A percentile compares a stretch with the other conserved stretches of the same genome.
Conservation (phyloP, 2,113 vertebrate species). For the Ammodramus savannarum region DNA sequence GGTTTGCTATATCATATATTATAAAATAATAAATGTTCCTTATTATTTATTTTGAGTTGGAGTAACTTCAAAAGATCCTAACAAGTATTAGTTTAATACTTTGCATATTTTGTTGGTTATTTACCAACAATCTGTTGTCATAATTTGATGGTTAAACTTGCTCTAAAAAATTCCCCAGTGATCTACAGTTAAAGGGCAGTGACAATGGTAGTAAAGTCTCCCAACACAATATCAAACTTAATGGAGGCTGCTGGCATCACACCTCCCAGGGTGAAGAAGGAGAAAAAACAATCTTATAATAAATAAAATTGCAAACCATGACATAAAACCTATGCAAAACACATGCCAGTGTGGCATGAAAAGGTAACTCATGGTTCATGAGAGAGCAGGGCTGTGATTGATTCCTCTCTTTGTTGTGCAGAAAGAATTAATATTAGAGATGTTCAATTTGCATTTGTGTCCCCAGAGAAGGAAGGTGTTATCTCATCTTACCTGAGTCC, state of each 20-base stretch:
- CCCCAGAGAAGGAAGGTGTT: not conserved
- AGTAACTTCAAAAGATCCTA: not conserved
- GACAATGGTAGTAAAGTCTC: not conserved
- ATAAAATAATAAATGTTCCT: not conserved
- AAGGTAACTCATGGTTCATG: not conserved
- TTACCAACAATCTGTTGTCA: not conserved
- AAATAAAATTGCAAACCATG: not conserved
- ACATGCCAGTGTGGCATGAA: not conserved
- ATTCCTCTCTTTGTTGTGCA: not conserved
- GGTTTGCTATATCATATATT: not conserved
- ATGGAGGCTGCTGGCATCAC: not conserved
- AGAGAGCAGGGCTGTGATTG: not conserved
- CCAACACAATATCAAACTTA: not conserved
- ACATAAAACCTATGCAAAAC: not conserved
- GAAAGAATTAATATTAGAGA: not conserved
- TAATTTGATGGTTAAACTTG: not conserved
- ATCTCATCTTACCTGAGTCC: not conserved
- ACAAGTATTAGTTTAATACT: not conserved
- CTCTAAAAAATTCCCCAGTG: not conserved
- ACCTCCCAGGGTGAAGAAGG: not conserved
- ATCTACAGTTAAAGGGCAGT: not conserved
- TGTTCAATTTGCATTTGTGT: not conserved
- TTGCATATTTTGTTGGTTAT: not conserved
- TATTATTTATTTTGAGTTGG: not conserved
- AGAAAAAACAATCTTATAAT: not conserved